These are phyloP conservation scores for Clunio marinus DNA, from an alignment of 2,888 invertebrate genomes.

Conservation along the genomic window DNA sequence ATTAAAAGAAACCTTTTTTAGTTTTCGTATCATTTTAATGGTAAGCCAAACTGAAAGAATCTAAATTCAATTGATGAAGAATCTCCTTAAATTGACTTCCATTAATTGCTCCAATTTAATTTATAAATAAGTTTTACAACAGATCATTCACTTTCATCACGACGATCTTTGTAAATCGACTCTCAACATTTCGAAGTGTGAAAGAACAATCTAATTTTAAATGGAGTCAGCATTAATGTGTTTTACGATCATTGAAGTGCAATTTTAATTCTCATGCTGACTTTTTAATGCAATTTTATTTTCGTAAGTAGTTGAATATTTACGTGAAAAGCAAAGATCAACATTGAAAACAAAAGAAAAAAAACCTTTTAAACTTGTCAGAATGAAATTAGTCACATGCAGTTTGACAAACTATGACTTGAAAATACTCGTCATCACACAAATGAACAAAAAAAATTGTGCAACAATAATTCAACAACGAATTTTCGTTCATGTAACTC, in stretches of 20 bases:
- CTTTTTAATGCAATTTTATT: neutral
- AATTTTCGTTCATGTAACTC: conserved; percentile 28
- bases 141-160: neutral
- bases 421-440: too few relatives aligned
- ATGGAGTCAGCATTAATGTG: neutral
- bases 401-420: neutral
- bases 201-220: neutral
- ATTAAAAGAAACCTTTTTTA: neutral
- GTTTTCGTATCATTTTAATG: too few relatives aligned
- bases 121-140: conserved; percentile 10
- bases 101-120: conserved; percentile 36
- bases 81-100: neutral
- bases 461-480: conserved; percentile 21
- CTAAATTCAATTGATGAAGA: too few relatives aligned
- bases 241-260: conserved; percentile 7
- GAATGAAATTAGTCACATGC: neutral
- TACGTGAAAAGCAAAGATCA: neutral
- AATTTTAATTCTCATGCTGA: neutral
- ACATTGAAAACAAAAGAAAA: neutral
- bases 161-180: neutral
- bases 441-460: conserved; percentile 6
- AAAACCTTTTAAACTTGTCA: neutral
- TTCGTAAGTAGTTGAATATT: too few relatives aligned
- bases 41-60: too few relatives aligned
- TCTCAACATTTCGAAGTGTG: too few relatives aligned